Percentiles rank a stretch among this genome's conserved stretches.
Conservation (phyloP, 2,113 vertebrate genomes). For the Mellivora capensis region DNA sequence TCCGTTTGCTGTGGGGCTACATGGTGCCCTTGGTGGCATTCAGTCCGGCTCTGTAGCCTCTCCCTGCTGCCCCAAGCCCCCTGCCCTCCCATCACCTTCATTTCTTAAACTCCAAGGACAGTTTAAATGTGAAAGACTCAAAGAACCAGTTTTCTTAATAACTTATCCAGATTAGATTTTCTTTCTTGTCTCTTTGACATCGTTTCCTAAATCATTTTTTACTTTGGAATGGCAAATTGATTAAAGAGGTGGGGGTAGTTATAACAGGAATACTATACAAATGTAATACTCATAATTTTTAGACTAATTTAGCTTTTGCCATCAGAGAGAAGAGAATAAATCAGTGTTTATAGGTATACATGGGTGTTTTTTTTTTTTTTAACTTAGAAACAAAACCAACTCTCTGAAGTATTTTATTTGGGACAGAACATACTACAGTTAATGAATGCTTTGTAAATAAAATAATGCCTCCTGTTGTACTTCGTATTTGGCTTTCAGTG, state of each 20-base stretch:
- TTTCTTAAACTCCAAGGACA: background rate
- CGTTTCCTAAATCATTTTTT: conserved; percentile 56
- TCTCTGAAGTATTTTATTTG: conserved; percentile 16
- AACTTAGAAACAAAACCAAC: conserved; percentile 1
- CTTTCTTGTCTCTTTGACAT: conserved; percentile 24
- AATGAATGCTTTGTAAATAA: background rate
- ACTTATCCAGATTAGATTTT: conserved; percentile 30
- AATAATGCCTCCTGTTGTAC: background rate
- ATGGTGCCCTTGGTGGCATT: accelerated
- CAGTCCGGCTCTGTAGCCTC: accelerated
- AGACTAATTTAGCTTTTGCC: conserved; percentile 53
- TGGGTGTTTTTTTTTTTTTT: background rate
- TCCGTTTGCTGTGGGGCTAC: background rate
- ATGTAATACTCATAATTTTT: conserved; percentile 38
- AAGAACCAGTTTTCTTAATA: conserved; percentile 1
- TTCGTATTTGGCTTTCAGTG: background rate
- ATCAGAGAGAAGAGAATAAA: conserved; percentile 24
- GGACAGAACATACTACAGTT: background rate
- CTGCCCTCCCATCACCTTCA: background rate
- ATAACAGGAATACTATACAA: background rate
- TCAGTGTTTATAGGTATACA: background rate
- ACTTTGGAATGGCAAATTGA: conserved; percentile 52
- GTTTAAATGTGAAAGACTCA: background rate
- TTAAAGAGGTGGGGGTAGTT: conserved; percentile 15
- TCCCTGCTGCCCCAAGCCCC: accelerated